Evolutionary conservation across 2,113 vertebrate species (phyloP).

Genomic region (Lontra canadensis): DNA sequence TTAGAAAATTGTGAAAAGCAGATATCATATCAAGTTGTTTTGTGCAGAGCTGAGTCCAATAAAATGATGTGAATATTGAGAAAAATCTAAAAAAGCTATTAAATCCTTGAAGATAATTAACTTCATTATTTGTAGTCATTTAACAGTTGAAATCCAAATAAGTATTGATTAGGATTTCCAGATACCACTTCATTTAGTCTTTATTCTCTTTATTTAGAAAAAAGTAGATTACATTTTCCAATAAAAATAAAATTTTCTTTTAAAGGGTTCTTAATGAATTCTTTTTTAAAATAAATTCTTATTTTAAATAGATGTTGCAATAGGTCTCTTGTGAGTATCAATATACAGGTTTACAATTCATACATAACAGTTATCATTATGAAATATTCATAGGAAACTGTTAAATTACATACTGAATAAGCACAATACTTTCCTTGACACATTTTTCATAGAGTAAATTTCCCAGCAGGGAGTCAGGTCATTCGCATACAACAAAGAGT

Average conservation of each 20-base stretch:
- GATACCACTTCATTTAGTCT: neutral
- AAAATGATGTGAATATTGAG: neutral
- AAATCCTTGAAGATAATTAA: neutral
- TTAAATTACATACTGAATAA: constrained; percentile 83
- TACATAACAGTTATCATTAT: constrained; percentile 78
- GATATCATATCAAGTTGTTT: neutral
- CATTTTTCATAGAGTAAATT: constrained; percentile 79
- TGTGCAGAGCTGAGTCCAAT: neutral
- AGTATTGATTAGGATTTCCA: neutral
- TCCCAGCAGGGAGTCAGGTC: constrained; percentile 74
- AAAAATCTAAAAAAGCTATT: neutral
- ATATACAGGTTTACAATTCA: constrained; percentile 81
- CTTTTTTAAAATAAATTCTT: constrained; percentile 65
- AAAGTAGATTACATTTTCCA: constrained; percentile 18
- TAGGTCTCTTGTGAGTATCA: constrained; percentile 79
- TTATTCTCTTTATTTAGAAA: constrained; percentile 30
- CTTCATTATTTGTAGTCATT: constrained; percentile 18
- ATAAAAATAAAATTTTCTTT: constrained; percentile 49
- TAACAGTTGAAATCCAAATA: neutral
- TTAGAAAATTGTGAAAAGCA: neutral
- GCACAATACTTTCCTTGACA: constrained; percentile 73
- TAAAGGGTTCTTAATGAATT: constrained; percentile 77
- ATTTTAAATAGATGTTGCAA: constrained; percentile 76
- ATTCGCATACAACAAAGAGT: constrained; percentile 77
- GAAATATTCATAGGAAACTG: constrained; percentile 82